Conservation (phyloP, 2,113 vertebrate species). For the Fregetta grallaria region DNA sequence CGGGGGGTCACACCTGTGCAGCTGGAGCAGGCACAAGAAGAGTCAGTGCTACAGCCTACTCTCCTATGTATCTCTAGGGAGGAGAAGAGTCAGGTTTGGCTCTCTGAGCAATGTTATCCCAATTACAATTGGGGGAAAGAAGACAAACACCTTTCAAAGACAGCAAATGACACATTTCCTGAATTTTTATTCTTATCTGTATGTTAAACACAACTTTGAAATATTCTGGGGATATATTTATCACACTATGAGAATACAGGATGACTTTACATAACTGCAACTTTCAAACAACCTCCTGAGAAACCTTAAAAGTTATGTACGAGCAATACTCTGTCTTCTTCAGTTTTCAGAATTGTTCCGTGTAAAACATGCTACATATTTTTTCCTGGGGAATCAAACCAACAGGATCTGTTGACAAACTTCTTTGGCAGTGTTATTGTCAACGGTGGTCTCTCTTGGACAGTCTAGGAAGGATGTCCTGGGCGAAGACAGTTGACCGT, state of each 20-base stretch:
- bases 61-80: neutral
- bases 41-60: neutral
- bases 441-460: neutral
- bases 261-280: constrained; percentile 45
- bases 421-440: constrained; percentile 50
- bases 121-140: neutral
- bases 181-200: neutral
- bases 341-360: neutral
- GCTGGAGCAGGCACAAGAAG: neutral
- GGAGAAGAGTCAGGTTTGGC: neutral
- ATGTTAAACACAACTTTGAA: constrained; percentile 21
- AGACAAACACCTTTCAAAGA: neutral
- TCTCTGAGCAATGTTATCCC: neutral
- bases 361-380: neutral
- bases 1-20: rapidly evolving
- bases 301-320: constrained; percentile 39
- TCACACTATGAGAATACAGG: constrained; percentile 42
- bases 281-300: constrained; percentile 42
- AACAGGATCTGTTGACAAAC: constrained; percentile 5
- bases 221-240: constrained; percentile 30
- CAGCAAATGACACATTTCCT: neutral
- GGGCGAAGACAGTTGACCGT: neutral
- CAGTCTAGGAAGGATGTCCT: neutral
- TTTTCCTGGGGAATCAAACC: neutral
- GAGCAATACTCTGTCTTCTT: constrained; percentile 11